A percentile compares a stretch with the other conserved stretches of the same genome.
phyloP scores from a whole-genome alignment of 2,113 vertebrate species.

The Laticauda laticaudata region DNA sequence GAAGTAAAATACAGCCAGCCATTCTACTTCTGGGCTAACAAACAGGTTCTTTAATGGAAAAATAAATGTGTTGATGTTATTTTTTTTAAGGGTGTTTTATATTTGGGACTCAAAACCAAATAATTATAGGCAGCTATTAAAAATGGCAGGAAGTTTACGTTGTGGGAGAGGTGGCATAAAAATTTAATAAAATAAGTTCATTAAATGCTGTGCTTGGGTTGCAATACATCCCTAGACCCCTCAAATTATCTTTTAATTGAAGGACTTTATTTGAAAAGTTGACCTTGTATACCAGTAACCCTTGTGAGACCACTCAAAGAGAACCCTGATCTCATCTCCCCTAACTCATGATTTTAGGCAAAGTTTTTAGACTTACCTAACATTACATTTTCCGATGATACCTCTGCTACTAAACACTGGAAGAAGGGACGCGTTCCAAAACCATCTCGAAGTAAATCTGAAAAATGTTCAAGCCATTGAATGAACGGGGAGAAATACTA shows the following conservation, averaged over 20 bases:
- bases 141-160: background rate
- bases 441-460: constrained; percentile 77
- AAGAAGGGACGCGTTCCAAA: constrained; percentile 78
- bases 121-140: background rate
- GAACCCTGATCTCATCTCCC: too few relatives aligned
- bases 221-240: too few relatives aligned
- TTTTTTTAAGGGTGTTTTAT: background rate
- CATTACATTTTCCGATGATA: constrained; percentile 50
- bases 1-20: background rate
- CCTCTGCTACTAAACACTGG: constrained; percentile 73
- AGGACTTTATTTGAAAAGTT: too few relatives aligned
- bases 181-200: background rate
- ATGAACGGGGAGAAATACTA: background rate
- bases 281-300: too few relatives aligned
- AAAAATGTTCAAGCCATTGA: constrained; percentile 29
- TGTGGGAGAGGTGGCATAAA: background rate
- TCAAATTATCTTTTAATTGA: too few relatives aligned
- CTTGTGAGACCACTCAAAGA: too few relatives aligned
- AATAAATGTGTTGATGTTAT: background rate
- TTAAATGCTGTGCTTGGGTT: background rate
- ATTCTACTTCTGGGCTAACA: background rate
- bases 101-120: background rate
- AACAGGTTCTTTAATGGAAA: background rate
- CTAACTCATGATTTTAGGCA: too few relatives aligned
- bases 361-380: background rate